Evolutionary conservation across 2,888 invertebrate genomes (phyloP).

Genomic region (Byasa hedistus): DNA sequence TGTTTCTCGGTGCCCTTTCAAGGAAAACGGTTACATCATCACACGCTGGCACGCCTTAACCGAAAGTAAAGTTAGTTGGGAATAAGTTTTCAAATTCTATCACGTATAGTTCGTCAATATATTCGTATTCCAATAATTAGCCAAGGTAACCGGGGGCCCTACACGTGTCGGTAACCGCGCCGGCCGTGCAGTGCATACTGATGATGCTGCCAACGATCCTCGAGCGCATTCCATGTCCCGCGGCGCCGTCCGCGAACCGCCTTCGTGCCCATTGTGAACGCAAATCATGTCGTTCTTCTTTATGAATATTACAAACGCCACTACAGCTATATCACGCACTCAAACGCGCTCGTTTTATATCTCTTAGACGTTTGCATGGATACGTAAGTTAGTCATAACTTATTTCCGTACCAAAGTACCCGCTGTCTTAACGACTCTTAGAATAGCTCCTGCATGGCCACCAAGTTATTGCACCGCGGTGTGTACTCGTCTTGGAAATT

Average conservation of each 20-base stretch:
- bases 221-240: conserved; percentile 61
- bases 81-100: conserved; percentile 31
- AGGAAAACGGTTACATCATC: conserved; percentile 12
- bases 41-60: conserved; percentile 20
- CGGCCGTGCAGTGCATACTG: conserved; percentile 66
- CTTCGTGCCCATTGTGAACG: conserved; percentile 36
- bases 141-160: conserved; percentile 57
- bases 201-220: conserved; percentile 58
- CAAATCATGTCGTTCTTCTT: conserved; percentile 38
- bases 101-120: conserved; percentile 51
- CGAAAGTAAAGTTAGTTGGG: conserved; percentile 22
- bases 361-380: conserved; percentile 23
- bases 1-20: conserved; percentile 9
- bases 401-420: conserved; percentile 24
- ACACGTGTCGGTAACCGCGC: conserved; percentile 66
- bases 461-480: conserved; percentile 52
- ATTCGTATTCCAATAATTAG: conserved; percentile 60
- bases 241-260: conserved; percentile 43
- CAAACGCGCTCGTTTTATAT: conserved; percentile 10
- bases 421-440: conserved; percentile 48
- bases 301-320: conserved; percentile 27
- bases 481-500: conserved; percentile 47
- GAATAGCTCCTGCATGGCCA: conserved; percentile 55
- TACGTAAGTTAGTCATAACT: conserved; percentile 31
- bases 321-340: conserved; percentile 13